These are phyloP conservation scores for Xenotilapia leptura DNA, from an alignment of 2,113 vertebrate species.

Conservation along the genomic window DNA sequence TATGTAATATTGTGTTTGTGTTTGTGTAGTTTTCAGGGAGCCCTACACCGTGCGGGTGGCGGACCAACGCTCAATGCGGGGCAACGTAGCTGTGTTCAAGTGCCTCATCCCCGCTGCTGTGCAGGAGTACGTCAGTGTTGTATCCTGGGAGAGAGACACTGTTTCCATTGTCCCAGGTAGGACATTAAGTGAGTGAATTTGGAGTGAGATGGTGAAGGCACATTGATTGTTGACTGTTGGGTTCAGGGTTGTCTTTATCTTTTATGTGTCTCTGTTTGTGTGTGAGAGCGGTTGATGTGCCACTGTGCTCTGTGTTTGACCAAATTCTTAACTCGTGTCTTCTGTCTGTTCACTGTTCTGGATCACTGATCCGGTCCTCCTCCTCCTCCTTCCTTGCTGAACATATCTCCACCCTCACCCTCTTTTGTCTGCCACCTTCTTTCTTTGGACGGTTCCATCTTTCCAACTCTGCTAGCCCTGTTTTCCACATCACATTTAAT, in stretches of 20 bases:
- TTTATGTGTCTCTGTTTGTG: not conserved
- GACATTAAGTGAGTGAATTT: conserved; percentile 9
- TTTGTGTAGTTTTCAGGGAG: conserved; percentile 87
- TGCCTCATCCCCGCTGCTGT: conserved; percentile 98
- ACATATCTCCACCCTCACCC: not conserved
- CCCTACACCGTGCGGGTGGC: conserved; percentile 99
- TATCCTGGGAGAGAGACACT: conserved; percentile 99
- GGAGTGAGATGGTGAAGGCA: not conserved
- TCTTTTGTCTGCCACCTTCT: not conserved
- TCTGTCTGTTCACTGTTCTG: conserved; percentile 68
- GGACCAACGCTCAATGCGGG: conserved; percentile 98
- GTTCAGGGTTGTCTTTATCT: not conserved
- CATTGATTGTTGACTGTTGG: not conserved
- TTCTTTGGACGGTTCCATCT: not conserved
- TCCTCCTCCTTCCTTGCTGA: not conserved
- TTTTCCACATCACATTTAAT: not conserved
- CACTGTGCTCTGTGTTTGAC: conserved; percentile 45
- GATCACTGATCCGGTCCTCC: conserved; percentile 53
- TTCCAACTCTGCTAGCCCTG: not conserved
- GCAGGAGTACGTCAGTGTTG: conserved; percentile 97
- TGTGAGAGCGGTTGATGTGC: not conserved
- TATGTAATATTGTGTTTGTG: not conserved
- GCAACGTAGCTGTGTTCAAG: conserved; percentile 99
- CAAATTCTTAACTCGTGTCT: conserved; percentile 57
- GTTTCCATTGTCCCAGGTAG: conserved; percentile 97